A percentile compares a stretch with the other conserved stretches of the same genome.
These are phyloP conservation scores for Clarias macrocephalus DNA, from an alignment of 2,113 vertebrate species.

Conservation along the genomic window DNA sequence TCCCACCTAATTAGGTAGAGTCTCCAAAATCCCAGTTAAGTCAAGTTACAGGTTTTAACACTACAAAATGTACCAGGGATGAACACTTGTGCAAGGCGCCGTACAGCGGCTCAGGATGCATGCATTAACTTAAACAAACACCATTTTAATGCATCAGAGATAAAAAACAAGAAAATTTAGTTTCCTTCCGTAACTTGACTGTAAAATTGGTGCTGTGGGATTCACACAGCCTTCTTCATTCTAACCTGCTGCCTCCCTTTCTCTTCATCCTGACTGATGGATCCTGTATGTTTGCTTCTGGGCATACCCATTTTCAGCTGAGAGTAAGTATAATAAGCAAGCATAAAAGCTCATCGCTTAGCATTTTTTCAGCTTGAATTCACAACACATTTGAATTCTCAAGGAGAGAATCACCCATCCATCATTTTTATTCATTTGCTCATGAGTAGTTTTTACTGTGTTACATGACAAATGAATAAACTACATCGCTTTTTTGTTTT, in stretches of 20 bases:
- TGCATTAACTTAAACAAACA: background rate
- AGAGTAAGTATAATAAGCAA: conserved; percentile 66
- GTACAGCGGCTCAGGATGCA: background rate
- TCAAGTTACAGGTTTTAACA: background rate
- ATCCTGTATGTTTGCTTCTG: conserved; percentile 54
- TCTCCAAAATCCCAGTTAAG: background rate
- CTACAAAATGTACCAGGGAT: background rate
- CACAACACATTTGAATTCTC: conserved; percentile 5
- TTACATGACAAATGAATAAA: conserved; percentile 23
- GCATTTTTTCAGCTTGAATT: conserved; percentile 4
- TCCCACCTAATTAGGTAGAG: background rate
- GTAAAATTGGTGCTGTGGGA: background rate
- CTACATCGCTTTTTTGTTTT: background rate
- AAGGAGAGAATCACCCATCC: conserved; percentile 15
- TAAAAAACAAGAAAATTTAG: background rate
- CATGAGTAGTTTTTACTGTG: background rate
- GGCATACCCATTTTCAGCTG: conserved; percentile 57
- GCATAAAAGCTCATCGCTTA: background rate
- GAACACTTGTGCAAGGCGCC: background rate
- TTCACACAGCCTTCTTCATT: conserved; percentile 49
- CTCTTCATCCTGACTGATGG: conserved; percentile 52
- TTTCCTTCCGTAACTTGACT: background rate
- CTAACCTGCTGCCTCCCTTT: conserved; percentile 58
- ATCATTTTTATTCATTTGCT: conserved; percentile 32
- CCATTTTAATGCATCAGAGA: background rate